A percentile compares a stretch with the other conserved stretches of the same genome.
Evolutionary conservation across 2,888 invertebrate species (phyloP).

Genomic region (Polyommatus iphigenia): DNA sequence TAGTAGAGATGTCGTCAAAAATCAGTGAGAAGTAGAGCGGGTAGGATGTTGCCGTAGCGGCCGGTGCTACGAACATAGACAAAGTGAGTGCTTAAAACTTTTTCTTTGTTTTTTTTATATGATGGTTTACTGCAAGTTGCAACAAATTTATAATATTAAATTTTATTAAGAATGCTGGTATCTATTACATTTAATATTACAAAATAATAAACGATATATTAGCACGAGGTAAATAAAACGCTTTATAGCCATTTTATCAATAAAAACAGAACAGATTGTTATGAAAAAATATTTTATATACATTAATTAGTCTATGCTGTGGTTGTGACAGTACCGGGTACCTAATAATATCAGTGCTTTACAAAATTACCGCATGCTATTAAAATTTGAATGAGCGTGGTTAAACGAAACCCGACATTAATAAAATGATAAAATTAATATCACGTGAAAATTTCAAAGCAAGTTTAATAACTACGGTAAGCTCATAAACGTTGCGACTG

Average conservation of each 20-base stretch:
- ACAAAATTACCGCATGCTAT: constrained; percentile 23
- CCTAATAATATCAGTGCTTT: background rate
- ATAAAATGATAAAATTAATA: constrained; percentile 27
- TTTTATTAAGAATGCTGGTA: too few species aligned
- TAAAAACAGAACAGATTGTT: background rate
- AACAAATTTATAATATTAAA: too few species aligned
- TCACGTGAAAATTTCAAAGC: constrained; percentile 24
- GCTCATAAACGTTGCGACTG: constrained; percentile 12
- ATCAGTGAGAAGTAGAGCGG: constrained; percentile 45
- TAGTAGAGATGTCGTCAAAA: constrained; percentile 42
- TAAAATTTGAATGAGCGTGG: constrained; percentile 11
- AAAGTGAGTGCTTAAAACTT: background rate
- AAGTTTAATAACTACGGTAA: constrained; percentile 10
- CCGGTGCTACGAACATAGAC: background rate
- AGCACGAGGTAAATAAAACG: background rate
- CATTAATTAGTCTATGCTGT: background rate
- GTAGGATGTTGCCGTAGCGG: constrained; percentile 20
- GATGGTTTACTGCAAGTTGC: background rate
- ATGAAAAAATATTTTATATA: background rate
- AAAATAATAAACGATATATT: too few species aligned
- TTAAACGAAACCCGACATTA: constrained; percentile 19
- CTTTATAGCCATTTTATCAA: background rate
- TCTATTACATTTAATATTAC: too few species aligned
- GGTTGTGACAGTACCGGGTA: background rate
- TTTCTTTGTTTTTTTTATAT: background rate